Base-by-base conservation (phyloP, 1,140 invertebrate genomes). In the Drosophila guanche region DNA sequence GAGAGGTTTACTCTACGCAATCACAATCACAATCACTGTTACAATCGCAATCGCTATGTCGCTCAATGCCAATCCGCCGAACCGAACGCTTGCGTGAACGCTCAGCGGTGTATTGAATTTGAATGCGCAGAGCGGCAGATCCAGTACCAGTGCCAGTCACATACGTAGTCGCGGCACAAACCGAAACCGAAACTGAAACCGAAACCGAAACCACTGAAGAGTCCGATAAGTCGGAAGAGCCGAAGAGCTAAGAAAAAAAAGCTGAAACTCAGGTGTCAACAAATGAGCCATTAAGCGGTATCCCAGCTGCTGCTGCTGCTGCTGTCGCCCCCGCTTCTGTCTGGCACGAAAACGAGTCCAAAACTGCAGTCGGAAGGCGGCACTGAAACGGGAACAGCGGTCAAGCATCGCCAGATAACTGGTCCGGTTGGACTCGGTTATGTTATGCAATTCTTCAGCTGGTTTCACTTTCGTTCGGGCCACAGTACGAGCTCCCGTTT, bases 401-500 rank as follows among this genome's bases (percentile, higher is more conserved):
- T 75, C 71, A 74, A 61, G 48, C 59, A 27, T 52, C 48, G 59
- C 37, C 22, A 37, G 46, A 45, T 68, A 45, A 69, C 40, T 63
- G 72, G 72, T 75, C 73, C 66, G 57, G 52, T 63, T 73, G 57
- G 46, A 46, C 61, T 59, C 47, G 50, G 66, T 54, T 47, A 52
- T 42, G 46, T 80, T 80, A 80, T 78, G 78, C 78, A 80, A 80
- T 63, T 51, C 23, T 20, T 48, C 58, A 50, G 70, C 67, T 72
- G 70, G 59, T 90, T 90, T 90, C 89, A 90, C 88, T 90, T 90
- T 90, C 83, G 47, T 90, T 90, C 55, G 61, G 27, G 12, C 33
- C 33, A 37, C 33, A 10, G 12, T 10, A 7, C 10, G 33, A 37
- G 33, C 33, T 3, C 33, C 27, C 6, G 27, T 45, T 46, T 29